Percentiles rank a stretch among this genome's conserved stretches.
phyloP scores from a whole-genome alignment of 2,113 vertebrate species.

The Pantherophis guttatus region DNA sequence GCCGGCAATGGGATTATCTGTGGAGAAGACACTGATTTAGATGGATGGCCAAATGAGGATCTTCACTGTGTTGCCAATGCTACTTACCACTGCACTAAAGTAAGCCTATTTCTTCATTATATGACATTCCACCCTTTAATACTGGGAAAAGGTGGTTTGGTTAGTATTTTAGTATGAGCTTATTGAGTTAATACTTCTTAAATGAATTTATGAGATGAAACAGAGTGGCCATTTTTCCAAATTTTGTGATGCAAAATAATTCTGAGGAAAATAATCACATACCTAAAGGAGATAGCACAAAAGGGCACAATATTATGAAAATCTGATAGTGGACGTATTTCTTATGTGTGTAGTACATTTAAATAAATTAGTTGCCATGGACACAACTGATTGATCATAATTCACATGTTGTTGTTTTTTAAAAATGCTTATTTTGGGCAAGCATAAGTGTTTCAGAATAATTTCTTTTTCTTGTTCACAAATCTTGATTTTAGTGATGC shows the following conservation, averaged over 20 bases:
- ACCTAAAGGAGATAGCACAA: background rate
- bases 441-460: background rate
- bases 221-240: background rate
- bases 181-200: background rate
- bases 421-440: background rate
- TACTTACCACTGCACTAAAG: conserved; percentile 98
- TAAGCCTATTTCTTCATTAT: conserved; percentile 56
- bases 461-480: background rate
- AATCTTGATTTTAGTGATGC: background rate
- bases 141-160: background rate
- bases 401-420: background rate
- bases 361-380: background rate
- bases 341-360: background rate
- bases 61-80: conserved; percentile 91
- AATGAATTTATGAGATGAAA: background rate
- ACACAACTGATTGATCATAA: background rate
- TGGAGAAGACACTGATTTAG: conserved; percentile 92
- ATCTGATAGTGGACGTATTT: background rate
- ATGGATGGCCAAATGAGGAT: conserved; percentile 93
- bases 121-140: background rate
- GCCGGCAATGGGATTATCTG: conserved; percentile 95
- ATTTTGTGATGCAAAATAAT: background rate
- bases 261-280: background rate
- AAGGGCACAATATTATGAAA: background rate
- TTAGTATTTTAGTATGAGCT: background rate